Conservation (phyloP, 2,113 vertebrate species). For the Seriola dumerili region DNA sequence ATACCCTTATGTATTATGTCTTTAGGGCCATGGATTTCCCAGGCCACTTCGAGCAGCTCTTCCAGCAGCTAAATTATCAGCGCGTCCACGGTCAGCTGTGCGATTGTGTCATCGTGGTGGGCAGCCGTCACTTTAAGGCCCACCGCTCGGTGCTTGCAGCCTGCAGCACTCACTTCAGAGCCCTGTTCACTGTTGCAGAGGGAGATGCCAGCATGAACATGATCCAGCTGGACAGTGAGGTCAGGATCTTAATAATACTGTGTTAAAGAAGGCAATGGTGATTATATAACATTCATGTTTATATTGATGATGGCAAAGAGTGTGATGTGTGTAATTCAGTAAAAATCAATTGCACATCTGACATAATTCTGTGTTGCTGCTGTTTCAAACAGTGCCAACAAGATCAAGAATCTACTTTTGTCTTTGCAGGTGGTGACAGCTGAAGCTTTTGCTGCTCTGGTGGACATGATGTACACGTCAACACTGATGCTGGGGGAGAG, state of each 20-base stretch:
- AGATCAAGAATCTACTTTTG: neutral
- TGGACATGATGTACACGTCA: conserved; percentile 99
- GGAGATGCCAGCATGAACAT: conserved; percentile 95
- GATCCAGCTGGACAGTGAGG: conserved; percentile 97
- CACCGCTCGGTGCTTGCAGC: conserved; percentile 96
- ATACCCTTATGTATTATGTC: neutral
- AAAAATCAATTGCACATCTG: neutral
- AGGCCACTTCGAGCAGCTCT: conserved; percentile 97
- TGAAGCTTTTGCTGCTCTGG: conserved; percentile 95
- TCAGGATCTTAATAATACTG: conserved; percentile 17
- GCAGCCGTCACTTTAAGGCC: conserved; percentile 95
- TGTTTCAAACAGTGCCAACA: neutral
- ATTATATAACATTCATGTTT: neutral
- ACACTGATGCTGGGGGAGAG: conserved; percentile 97
- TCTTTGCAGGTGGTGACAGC: conserved; percentile 90
- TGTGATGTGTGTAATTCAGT: neutral
- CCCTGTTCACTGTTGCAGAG: conserved; percentile 95
- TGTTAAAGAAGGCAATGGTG: neutral
- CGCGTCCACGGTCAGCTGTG: conserved; percentile 95
- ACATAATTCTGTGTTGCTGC: neutral
- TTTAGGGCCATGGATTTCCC: conserved; percentile 97
- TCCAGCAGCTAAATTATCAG: conserved; percentile 98
- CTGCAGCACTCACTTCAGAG: conserved; percentile 97
- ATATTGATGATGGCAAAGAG: neutral
- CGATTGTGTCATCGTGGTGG: conserved; percentile 96